Conservation (phyloP, 2,797 vertebrate species). For the Coranthus polyacanthus region DNA sequence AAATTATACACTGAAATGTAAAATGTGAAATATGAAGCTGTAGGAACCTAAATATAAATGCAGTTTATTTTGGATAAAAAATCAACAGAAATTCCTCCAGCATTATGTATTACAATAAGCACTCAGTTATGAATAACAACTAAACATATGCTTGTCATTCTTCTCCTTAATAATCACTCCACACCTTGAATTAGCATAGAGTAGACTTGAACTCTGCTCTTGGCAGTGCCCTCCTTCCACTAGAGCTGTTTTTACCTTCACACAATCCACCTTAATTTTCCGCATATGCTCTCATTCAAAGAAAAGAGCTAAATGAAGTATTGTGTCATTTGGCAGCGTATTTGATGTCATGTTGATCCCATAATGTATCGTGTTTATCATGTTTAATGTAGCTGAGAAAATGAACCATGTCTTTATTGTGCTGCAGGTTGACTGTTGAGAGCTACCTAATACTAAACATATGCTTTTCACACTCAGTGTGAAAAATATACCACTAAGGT, state of each 20-base stretch:
- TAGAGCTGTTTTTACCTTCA: background rate
- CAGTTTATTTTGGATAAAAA: no score
- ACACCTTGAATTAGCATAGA: background rate
- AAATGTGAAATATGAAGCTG: no score
- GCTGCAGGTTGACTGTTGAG: constrained; percentile 30
- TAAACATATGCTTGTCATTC: background rate
- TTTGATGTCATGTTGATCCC: constrained; percentile 30
- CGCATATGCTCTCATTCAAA: background rate
- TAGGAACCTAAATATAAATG: no score
- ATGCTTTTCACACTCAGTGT: background rate
- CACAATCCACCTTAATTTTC: background rate
- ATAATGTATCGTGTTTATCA: constrained; percentile 34
- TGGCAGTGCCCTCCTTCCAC: background rate
- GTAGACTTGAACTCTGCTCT: background rate
- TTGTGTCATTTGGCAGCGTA: constrained; percentile 11
- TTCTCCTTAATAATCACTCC: background rate
- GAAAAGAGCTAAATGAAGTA: background rate
- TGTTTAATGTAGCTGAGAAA: constrained; percentile 46
- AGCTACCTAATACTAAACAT: background rate
- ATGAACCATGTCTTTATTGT: constrained; percentile 34
- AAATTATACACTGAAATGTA: no score
- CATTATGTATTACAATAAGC: background rate
- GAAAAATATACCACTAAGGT: background rate
- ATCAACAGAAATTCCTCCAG: no score
- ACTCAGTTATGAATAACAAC: background rate